Base-by-base conservation (phyloP, 2,888 invertebrate species). In the Bembecia ichneumoniformis region DNA sequence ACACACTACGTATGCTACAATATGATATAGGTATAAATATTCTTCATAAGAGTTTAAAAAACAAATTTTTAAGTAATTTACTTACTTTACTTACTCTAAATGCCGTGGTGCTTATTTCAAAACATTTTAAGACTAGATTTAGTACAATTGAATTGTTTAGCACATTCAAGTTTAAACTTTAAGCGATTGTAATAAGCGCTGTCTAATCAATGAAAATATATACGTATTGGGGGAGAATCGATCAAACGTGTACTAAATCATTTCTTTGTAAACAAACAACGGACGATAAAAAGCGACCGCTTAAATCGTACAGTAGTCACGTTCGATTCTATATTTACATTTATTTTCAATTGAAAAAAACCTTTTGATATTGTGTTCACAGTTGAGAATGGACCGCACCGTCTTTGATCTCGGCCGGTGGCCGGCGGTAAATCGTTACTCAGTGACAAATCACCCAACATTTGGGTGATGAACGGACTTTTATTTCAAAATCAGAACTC, bases 381-480 rank as follows among this genome's bases (percentile, higher is more conserved):
- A 50, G 56, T 50, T 56, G 50, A 43, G 49, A 53, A 50, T 53
- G 46, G 53, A 47, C 56, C 47, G 48, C 47, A 16, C 36, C 17
- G 20, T 50, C 74, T 82, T 83, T 83, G 82, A 83, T 81, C 81
- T 71, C 49, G 2, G 65, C 56, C 68, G 81, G 82, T 77, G 80
- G 78, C 64, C 75, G 52, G 46, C 62, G 57, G 62, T 80, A 73
- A 77, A 77, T 76, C 70, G 59, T 54, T 44, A 44, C 51, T 56
- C 55, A 64, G 68, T 71, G 80, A 80, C 81, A 79, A 77, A 80
- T 77, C 66, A 63, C 66, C 62, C 44, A 44, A 15, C 44, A 44
- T 13, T 16, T 15, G 11, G 40, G 52, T 59, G 58, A 68, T 63
- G 50, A 53, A 58, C 51, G 55, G 52, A 46, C 49, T 52, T 51